Evolutionary conservation across 92 coral and sea anemone genomes (phyloP).

Genomic region (Siderastrea siderea): DNA sequence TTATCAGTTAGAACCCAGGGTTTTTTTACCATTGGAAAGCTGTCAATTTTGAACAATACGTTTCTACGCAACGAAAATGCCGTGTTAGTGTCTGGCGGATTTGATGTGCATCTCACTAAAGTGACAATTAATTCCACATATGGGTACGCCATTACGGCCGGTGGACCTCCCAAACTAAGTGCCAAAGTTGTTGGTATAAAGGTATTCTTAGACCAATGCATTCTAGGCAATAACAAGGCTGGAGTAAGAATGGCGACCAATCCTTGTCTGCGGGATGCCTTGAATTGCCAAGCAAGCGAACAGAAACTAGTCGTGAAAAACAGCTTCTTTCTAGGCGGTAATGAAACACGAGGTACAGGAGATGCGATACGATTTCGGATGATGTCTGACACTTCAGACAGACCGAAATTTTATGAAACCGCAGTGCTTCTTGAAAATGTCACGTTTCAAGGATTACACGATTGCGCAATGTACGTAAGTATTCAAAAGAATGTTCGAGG

Average conservation of each 20-base stretch:
- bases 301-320: constrained; percentile 7
- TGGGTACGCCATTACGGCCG: not conserved
- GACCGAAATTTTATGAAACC: not conserved
- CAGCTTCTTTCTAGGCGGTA: constrained; percentile 1
- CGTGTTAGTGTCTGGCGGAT: not conserved
- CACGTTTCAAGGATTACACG: constrained; percentile 9
- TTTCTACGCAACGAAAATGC: constrained; percentile 14
- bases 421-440: constrained; percentile 5
- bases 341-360: not conserved
- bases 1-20: not conserved
- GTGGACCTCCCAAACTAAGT: constrained; percentile 9
- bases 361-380: constrained; percentile 5
- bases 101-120: not conserved
- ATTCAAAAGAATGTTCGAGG: not conserved
- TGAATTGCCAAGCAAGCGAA: not conserved
- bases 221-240: not conserved
- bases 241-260: constrained; percentile 10
- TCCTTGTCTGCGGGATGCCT: not conserved
- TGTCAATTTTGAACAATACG: not conserved
- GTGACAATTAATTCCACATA: not conserved
- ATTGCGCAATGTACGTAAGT: not conserved
- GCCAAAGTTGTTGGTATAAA: not conserved
- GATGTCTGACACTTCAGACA: too few species aligned
- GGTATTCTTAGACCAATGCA: not conserved
- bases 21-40: not conserved